A percentile compares a stretch with the other conserved stretches of the same genome.
These are phyloP conservation scores for Nebria brevicollis DNA, from an alignment of 2,888 invertebrate species.

Conservation along the genomic window DNA sequence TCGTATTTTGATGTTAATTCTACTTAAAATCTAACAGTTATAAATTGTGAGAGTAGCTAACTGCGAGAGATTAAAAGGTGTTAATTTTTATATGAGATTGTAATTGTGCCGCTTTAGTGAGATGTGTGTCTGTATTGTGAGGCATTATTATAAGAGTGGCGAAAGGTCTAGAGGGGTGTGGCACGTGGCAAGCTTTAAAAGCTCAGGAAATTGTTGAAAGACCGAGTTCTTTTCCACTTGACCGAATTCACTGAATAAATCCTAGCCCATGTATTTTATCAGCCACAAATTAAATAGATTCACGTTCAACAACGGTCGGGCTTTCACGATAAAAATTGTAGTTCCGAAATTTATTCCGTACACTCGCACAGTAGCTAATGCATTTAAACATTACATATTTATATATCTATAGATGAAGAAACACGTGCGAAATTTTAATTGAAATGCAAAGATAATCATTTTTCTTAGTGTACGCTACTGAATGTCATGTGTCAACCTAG, in stretches of 20 bases:
- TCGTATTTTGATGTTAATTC: no score
- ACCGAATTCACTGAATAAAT: conserved; percentile 47
- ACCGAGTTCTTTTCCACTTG: conserved; percentile 46
- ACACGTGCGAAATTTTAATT: background rate
- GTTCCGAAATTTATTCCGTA: background rate
- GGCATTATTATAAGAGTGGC: conserved; percentile 17
- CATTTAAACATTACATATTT: background rate
- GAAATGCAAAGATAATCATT: background rate
- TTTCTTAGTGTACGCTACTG: conserved; percentile 21
- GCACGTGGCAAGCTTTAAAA: conserved; percentile 54
- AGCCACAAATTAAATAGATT: conserved; percentile 45
- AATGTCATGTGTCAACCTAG: conserved; percentile 30
- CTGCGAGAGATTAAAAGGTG: background rate
- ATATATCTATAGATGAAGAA: background rate
- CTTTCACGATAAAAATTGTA: background rate
- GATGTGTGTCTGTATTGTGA: background rate
- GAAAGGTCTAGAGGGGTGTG: background rate
- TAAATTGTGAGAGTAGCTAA: background rate
- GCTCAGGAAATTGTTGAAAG: conserved; percentile 53
- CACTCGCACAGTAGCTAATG: background rate
- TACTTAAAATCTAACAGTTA: background rate
- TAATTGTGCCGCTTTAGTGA: background rate
- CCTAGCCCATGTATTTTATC: conserved; percentile 45
- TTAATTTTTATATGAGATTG: background rate
- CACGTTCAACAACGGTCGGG: background rate